phyloP scores from a whole-genome alignment of 2,888 invertebrate genomes.

The Dyspetes luteomarginatus region DNA sequence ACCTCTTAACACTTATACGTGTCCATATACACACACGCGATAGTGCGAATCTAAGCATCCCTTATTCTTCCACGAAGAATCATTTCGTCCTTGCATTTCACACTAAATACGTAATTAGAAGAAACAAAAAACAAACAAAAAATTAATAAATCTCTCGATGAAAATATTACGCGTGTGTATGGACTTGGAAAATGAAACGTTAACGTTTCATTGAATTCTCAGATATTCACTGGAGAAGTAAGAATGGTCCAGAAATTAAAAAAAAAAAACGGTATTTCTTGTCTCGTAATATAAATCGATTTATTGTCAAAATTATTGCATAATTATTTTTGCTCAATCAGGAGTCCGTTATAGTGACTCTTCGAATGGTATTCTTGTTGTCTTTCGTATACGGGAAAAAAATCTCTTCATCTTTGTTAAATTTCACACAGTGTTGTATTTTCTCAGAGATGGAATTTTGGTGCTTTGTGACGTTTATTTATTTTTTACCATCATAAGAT shows the following conservation, averaged over 20 bases:
- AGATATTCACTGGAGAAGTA: constrained; percentile 65
- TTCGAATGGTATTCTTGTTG: not conserved
- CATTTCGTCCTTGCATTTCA: constrained; percentile 32
- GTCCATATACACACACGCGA: constrained; percentile 71
- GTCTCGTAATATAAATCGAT: constrained; percentile 27
- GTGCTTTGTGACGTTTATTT: not conserved
- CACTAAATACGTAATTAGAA: constrained; percentile 14
- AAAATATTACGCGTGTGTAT: constrained; percentile 48
- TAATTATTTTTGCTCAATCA: not conserved
- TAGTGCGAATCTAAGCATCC: constrained; percentile 35
- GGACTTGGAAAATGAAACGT: constrained; percentile 18
- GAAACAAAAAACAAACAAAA: constrained; percentile 8
- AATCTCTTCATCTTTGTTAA: constrained; percentile 1
- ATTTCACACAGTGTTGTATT: constrained; percentile 13
- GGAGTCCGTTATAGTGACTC: not conserved
- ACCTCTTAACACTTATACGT: constrained; percentile 62
- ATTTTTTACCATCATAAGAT: not conserved
- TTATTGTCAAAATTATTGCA: not conserved
- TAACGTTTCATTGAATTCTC: constrained; percentile 46
- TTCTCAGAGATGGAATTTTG: not conserved
- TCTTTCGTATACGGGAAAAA: not conserved
- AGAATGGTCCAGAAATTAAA: constrained; percentile 65
- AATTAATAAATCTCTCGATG: not conserved
- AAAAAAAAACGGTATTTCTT: too few species aligned
- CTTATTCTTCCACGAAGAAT: constrained; percentile 30